phyloP scores from a whole-genome alignment of 2,888 invertebrate genomes.

The Drosophila parthenogenetica region DNA sequence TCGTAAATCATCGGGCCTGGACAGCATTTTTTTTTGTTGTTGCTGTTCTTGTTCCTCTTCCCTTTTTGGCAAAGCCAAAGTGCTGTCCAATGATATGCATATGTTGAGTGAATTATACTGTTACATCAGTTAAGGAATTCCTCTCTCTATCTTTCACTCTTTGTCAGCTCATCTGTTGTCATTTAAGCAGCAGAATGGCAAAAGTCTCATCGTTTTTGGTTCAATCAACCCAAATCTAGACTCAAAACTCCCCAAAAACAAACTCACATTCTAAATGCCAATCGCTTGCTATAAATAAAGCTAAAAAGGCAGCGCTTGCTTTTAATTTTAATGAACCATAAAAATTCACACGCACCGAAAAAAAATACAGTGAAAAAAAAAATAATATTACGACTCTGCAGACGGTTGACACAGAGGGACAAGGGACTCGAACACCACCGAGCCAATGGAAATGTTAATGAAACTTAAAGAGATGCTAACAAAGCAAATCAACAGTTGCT shows the following conservation, averaged over 20 bases:
- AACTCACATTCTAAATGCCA: constrained; percentile 30
- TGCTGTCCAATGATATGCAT: constrained; percentile 46
- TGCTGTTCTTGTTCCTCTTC: constrained; percentile 21
- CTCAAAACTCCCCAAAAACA: constrained; percentile 2
- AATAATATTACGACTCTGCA: constrained; percentile 57
- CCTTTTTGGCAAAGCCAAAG: constrained; percentile 23
- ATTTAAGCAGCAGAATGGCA: constrained; percentile 20
- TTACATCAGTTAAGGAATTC: constrained; percentile 33
- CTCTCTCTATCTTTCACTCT: not conserved
- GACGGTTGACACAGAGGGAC: constrained; percentile 59
- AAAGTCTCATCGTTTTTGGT: constrained; percentile 32
- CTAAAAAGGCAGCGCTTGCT: constrained; percentile 50
- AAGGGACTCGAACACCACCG: constrained; percentile 8
- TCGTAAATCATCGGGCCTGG: constrained; percentile 69
- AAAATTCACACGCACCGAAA: constrained; percentile 75
- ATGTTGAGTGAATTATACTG: constrained; percentile 18
- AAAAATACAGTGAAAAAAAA: constrained; percentile 42
- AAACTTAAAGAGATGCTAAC: constrained; percentile 77
- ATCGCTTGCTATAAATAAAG: constrained; percentile 25
- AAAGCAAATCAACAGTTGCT: constrained; percentile 63
- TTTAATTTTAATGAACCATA: constrained; percentile 80
- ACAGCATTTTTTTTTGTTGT: constrained; percentile 27
- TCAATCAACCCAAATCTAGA: constrained; percentile 24
- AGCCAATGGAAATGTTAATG: constrained; percentile 69
- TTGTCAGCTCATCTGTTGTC: constrained; percentile 27